phyloP scores from a whole-genome alignment of 2,888 invertebrate species.

The Drosophila nr. fundita region DNA sequence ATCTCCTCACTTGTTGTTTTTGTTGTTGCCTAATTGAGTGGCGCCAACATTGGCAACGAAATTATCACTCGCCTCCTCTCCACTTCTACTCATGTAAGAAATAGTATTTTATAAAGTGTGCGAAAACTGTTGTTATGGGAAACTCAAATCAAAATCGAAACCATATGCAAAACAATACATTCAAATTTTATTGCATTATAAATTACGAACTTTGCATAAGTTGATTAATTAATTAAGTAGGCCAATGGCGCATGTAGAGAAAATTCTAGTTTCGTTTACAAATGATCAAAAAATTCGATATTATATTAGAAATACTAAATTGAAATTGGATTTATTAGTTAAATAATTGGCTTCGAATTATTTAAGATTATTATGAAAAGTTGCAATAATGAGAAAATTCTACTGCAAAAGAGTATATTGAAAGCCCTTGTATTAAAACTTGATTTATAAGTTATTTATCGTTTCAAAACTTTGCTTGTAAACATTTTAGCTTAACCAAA shows the following conservation, averaged over 20 bases:
- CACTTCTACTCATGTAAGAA: conserved; percentile 25
- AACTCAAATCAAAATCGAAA: conserved; percentile 35
- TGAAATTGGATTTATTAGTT: background rate
- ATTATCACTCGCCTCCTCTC: conserved; percentile 40
- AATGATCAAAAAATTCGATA: background rate
- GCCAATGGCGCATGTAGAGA: too few species aligned
- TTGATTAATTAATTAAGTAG: background rate
- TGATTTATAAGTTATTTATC: background rate
- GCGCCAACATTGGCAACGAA: conserved; percentile 58
- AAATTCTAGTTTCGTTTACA: too few species aligned
- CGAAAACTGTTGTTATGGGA: conserved; percentile 39
- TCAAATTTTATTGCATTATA: conserved; percentile 5
- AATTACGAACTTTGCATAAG: background rate
- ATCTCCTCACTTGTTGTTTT: conserved; percentile 10
- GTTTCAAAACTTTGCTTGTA: conserved; percentile 30
- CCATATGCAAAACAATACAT: conserved; percentile 35
- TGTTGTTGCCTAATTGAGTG: conserved; percentile 69
- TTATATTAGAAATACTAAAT: background rate
- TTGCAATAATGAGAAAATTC: background rate
- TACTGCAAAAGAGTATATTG: background rate
- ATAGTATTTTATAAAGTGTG: conserved; percentile 62
- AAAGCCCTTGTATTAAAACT: background rate
- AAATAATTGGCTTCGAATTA: background rate
- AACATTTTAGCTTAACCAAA: background rate
- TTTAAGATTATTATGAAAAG: background rate